phyloP scores from a whole-genome alignment of 1,140 invertebrate species.

The Schmidtea mediterranea region DNA sequence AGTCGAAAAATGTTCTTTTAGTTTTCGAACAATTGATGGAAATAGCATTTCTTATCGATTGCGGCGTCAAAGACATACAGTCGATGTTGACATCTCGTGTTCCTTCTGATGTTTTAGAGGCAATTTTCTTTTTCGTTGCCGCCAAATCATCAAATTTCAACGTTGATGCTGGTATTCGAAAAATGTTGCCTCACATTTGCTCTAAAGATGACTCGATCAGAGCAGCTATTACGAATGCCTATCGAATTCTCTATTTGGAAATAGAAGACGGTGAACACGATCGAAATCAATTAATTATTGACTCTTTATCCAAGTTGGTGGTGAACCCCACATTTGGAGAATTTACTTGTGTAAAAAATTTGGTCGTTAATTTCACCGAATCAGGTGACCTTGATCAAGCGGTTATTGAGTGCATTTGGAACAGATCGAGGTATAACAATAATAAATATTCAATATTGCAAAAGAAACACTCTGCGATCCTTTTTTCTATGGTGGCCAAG shows the following conservation, averaged over 20 bases:
- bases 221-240: conserved; percentile 36
- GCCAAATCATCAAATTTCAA: conserved; percentile 36
- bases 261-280: conserved; percentile 13
- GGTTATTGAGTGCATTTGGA: conserved; percentile 42
- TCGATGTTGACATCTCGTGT: conserved; percentile 44
- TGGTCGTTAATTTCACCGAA: conserved; percentile 32
- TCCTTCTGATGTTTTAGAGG: conserved; percentile 47
- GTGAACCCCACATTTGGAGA: conserved; percentile 34
- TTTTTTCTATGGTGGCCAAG: conserved; percentile 44
- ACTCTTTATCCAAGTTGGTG: conserved; percentile 36
- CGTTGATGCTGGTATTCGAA: conserved; percentile 27
- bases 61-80: conserved; percentile 36
- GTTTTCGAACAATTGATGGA: no score
- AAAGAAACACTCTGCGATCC: conserved; percentile 38
- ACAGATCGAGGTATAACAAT: conserved; percentile 47
- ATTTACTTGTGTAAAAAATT: conserved; percentile 38
- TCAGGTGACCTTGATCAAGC: conserved; percentile 33
- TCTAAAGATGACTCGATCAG: conserved; percentile 36
- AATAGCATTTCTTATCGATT: no score
- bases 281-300: conserved; percentile 30
- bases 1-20: no score
- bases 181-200: conserved; percentile 48
- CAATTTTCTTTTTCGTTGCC: conserved; percentile 51
- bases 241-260: conserved; percentile 36
- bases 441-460: conserved; percentile 38